These are phyloP conservation scores for Pristionchus arcanus DNA, from an alignment of 2,888 invertebrate species.

Conservation along the genomic window DNA sequence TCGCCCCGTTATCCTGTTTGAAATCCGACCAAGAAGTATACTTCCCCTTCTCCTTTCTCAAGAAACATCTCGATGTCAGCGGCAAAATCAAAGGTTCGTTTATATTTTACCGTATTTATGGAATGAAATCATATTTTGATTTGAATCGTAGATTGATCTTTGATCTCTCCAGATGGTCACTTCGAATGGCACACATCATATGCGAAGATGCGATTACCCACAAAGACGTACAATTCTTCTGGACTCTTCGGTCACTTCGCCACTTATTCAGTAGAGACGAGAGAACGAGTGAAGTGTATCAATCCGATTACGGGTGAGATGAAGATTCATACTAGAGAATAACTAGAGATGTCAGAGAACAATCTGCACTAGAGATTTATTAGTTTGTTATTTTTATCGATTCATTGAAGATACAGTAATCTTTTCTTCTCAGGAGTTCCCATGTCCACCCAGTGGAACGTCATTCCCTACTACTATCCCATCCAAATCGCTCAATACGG, in stretches of 20 bases:
- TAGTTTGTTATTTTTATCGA: background rate
- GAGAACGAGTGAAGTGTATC: slow-evolving; percentile 96
- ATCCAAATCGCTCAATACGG: slow-evolving; percentile 99
- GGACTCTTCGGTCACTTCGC: slow-evolving; percentile 97
- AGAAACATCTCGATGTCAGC: slow-evolving; percentile 72
- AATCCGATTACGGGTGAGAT: slow-evolving; percentile 89
- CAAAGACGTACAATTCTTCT: slow-evolving; percentile 86
- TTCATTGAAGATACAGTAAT: background rate
- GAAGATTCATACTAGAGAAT: background rate
- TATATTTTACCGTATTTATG: background rate
- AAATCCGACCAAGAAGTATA: slow-evolving; percentile 71
- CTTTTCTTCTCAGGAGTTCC: slow-evolving; percentile 85
- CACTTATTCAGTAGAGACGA: slow-evolving; percentile 96
- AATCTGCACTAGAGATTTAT: background rate
- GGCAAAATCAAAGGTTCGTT: slow-evolving; percentile 67
- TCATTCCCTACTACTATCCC: slow-evolving; percentile 95
- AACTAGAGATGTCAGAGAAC: background rate
- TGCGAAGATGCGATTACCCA: slow-evolving; percentile 69
- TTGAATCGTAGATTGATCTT: background rate
- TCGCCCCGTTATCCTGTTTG: slow-evolving; percentile 65
- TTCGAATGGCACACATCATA: slow-evolving; percentile 76
- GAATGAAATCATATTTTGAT: background rate
- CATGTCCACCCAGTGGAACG: slow-evolving; percentile 97
- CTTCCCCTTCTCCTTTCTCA: slow-evolving; percentile 71
- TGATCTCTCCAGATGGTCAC: slow-evolving; percentile 58